These are phyloP conservation scores for Virgularia gustaviana DNA, from an alignment of 92 coral and sea anemone species.

Conservation along the genomic window DNA sequence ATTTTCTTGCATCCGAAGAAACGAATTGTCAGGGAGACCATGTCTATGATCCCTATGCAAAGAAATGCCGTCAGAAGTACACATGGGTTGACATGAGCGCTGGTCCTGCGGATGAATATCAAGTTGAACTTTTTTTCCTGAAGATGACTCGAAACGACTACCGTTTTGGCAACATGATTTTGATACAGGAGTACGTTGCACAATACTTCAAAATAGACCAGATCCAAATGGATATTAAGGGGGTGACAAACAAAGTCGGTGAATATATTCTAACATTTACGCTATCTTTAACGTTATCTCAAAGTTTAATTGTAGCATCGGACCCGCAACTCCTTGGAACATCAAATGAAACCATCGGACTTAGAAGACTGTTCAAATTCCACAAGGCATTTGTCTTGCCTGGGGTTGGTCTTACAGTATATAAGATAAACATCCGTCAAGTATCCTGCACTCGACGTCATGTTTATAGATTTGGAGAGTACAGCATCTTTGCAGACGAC, in stretches of 20 bases:
- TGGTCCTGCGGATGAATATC: slow-evolving; percentile 21
- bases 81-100: not conserved
- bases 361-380: slow-evolving; percentile 21
- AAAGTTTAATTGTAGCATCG: slow-evolving; percentile 24
- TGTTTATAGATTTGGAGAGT: slow-evolving; percentile 13
- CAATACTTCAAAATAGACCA: slow-evolving; percentile 16
- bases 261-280: not conserved
- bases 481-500: slow-evolving; percentile 11
- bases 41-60: slow-evolving; percentile 22
- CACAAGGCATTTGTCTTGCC: not conserved
- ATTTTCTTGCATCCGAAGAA: slow-evolving; percentile 13
- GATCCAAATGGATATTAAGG: not conserved
- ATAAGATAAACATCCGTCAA: slow-evolving; percentile 15
- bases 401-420: not conserved
- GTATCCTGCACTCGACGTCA: slow-evolving; percentile 17
- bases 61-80: slow-evolving; percentile 25
- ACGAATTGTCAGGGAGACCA: slow-evolving; percentile 8
- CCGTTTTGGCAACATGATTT: not conserved
- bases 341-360: slow-evolving; percentile 20
- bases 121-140: slow-evolving; percentile 1
- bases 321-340: slow-evolving; percentile 8
- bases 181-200: not conserved
- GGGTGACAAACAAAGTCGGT: not conserved
- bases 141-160: too few relatives aligned
- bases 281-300: slow-evolving; percentile 4